Evolutionary conservation across 1,140 invertebrate genomes (phyloP).

Genomic region (Drosophila triauraria): DNA sequence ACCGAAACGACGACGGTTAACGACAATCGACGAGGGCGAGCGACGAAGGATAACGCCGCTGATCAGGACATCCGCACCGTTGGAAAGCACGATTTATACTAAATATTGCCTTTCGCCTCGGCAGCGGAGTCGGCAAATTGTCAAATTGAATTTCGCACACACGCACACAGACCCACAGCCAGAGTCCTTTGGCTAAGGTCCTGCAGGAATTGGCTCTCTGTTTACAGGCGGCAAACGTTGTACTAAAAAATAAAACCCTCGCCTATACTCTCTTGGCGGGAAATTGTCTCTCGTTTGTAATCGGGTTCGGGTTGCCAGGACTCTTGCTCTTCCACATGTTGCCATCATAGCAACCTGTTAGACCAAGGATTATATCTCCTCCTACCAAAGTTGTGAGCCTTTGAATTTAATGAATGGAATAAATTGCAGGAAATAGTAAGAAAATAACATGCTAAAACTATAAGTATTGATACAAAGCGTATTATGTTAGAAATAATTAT

Average conservation of each 20-base stretch:
- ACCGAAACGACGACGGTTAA: slow-evolving; percentile 32
- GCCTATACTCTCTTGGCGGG: neutral
- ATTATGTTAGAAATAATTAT: too few relatives aligned
- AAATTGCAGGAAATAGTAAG: neutral
- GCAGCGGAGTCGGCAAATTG: slow-evolving; percentile 44
- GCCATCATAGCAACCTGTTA: slow-evolving; percentile 54
- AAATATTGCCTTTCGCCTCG: slow-evolving; percentile 51
- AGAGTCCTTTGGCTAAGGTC: slow-evolving; percentile 28
- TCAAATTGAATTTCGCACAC: slow-evolving; percentile 71
- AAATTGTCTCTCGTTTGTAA: slow-evolving; percentile 12
- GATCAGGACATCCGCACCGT: slow-evolving; percentile 75
- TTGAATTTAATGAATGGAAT: slow-evolving; percentile 15
- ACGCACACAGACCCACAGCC: neutral
- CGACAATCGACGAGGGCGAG: slow-evolving; percentile 36
- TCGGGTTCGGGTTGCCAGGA: neutral
- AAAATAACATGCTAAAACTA: too few relatives aligned
- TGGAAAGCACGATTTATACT: slow-evolving; percentile 83
- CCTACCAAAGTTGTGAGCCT: neutral
- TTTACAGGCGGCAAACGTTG: slow-evolving; percentile 71
- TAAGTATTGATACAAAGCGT: too few relatives aligned
- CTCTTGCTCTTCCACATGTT: slow-evolving; percentile 47
- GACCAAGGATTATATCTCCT: slow-evolving; percentile 8
- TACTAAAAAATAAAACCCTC: slow-evolving; percentile 54
- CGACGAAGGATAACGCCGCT: slow-evolving; percentile 39
- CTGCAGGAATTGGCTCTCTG: slow-evolving; percentile 68